phyloP scores from a whole-genome alignment of 2,797 vertebrate species.

The Onychomys leucogaster region DNA sequence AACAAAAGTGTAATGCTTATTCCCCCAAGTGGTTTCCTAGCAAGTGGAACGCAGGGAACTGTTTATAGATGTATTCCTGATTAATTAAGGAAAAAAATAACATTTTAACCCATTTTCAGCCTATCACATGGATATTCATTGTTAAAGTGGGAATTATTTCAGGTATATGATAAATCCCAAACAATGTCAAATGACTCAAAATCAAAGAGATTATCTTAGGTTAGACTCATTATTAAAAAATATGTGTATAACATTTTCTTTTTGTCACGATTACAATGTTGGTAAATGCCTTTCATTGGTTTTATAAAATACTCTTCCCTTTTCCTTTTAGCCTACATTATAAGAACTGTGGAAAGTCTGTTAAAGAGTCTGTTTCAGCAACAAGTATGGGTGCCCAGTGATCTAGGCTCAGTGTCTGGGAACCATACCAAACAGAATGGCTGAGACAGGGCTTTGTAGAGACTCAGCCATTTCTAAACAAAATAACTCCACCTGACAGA shows the following conservation, averaged over 20 bases:
- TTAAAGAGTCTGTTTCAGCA: not conserved
- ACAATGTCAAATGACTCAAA: not conserved
- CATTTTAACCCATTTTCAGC: not conserved
- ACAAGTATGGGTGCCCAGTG: not conserved
- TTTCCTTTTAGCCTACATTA: not conserved
- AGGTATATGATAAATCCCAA: constrained; percentile 2
- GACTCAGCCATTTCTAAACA: not conserved
- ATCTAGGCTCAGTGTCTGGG: too few species aligned
- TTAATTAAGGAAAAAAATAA: not conserved
- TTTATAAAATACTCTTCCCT: not conserved
- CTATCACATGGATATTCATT: not conserved
- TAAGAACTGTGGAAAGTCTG: not conserved
- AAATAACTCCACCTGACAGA: not conserved
- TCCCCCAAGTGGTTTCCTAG: constrained; percentile 39
- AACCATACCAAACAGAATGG: not conserved
- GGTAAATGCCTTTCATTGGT: not conserved
- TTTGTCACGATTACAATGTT: not conserved
- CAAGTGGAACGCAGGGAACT: not conserved
- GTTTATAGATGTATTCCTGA: not conserved
- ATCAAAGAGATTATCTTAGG: not conserved
- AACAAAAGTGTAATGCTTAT: not conserved
- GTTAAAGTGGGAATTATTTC: constrained; percentile 34
- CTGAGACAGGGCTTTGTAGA: not conserved
- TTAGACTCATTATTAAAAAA: not conserved
- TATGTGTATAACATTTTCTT: not conserved